Conservation (phyloP, 2,113 vertebrate genomes). For the Mesitornis unicolor region DNA sequence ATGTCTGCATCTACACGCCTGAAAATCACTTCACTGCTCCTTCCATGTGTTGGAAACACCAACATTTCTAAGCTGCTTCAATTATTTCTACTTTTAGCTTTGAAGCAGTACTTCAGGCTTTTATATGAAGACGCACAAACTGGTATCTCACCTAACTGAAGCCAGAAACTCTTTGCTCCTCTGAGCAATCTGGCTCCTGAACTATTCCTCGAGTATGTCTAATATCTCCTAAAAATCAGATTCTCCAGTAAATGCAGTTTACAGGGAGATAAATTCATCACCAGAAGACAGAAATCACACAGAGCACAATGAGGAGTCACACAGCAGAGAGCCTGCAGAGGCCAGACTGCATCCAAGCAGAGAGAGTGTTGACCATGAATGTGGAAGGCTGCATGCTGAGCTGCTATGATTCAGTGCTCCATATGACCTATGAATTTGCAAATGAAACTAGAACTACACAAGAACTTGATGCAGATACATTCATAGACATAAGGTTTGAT, state of each 20-base stretch:
- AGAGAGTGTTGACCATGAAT: not conserved
- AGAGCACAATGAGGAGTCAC: not conserved
- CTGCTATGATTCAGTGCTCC: not conserved
- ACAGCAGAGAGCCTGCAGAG: not conserved
- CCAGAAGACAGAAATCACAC: not conserved
- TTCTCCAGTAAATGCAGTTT: not conserved
- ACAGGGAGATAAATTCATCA: not conserved
- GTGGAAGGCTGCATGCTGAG: not conserved
- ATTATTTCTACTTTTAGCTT: not conserved
- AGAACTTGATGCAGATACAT: not conserved
- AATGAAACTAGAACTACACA: not conserved
- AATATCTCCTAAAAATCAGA: not conserved
- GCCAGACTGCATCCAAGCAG: not conserved
- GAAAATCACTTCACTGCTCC: not conserved
- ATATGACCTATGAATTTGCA: fast-evolving
- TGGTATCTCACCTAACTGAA: not conserved
- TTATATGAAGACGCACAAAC: not conserved
- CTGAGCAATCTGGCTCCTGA: not conserved
- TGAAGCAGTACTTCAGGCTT: not conserved
- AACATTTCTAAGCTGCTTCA: not conserved
- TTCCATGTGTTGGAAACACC: not conserved
- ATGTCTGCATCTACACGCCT: not conserved
- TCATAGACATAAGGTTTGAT: not conserved
- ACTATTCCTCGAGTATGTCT: not conserved
- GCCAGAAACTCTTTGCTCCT: not conserved